These are phyloP conservation scores for Apis laboriosa DNA, from an alignment of 1,140 invertebrate species.

Conservation along the genomic window DNA sequence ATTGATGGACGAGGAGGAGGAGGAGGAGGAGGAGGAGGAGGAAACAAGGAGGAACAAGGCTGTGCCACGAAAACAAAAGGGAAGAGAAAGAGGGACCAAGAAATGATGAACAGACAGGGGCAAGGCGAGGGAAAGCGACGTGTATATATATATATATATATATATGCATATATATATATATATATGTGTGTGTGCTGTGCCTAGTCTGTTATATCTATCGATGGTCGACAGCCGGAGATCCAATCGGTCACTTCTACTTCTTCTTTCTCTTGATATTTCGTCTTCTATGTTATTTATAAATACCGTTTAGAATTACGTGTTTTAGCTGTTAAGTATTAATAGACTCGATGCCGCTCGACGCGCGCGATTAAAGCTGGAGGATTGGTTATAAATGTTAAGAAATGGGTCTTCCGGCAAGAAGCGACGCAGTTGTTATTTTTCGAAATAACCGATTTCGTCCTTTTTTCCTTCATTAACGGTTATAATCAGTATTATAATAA, in stretches of 20 bases:
- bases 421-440: not conserved
- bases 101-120: not conserved
- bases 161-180: too few species aligned
- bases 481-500: constrained; percentile 67
- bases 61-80: constrained; percentile 53
- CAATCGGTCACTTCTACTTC: constrained; percentile 48
- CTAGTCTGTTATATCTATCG: not conserved
- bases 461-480: not conserved
- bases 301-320: constrained; percentile 39
- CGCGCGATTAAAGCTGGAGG: constrained; percentile 7
- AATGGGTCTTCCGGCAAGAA: constrained; percentile 41
- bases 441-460: not conserved
- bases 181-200: too few species aligned
- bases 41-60: constrained; percentile 39
- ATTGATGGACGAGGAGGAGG: not conserved
- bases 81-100: constrained; percentile 53
- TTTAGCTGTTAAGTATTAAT: constrained; percentile 57
- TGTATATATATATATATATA: too few species aligned
- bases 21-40: not conserved
- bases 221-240: constrained; percentile 31
- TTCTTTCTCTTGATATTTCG: constrained; percentile 56
- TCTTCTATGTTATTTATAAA: constrained; percentile 63
- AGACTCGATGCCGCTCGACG: constrained; percentile 29
- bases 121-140: not conserved
- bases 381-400: constrained; percentile 5